Conservation (phyloP, 1,140 invertebrate genomes). For the Melipona quadrifasciata region DNA sequence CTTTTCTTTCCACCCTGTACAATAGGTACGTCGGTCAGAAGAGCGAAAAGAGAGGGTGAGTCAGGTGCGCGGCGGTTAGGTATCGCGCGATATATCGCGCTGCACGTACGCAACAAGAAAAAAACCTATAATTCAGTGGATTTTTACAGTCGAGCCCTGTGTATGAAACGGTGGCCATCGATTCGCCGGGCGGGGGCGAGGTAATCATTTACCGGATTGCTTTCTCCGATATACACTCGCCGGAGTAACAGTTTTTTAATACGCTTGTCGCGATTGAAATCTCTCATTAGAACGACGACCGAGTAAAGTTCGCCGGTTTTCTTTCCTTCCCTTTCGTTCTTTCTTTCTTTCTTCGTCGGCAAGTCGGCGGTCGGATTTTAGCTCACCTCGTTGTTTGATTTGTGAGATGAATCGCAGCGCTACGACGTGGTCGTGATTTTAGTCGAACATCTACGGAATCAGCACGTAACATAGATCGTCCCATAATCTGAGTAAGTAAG, state of each 20-base stretch:
- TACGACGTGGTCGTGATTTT: no score
- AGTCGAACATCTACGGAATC: no score
- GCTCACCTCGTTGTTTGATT: background rate
- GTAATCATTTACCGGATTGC: slow-evolving; percentile 47
- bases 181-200: slow-evolving; percentile 33
- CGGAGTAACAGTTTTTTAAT: slow-evolving; percentile 28
- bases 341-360: background rate
- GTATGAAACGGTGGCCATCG: slow-evolving; percentile 49
- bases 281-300: slow-evolving; percentile 29
- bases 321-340: background rate
- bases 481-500: no score
- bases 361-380: background rate
- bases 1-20: no score
- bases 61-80: slow-evolving; percentile 3
- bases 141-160: slow-evolving; percentile 52
- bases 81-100: slow-evolving; percentile 32
- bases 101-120: background rate
- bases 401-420: background rate
- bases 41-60: background rate
- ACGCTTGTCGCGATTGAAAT: slow-evolving; percentile 44
- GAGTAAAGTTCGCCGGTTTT: slow-evolving; percentile 27
- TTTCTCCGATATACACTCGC: background rate
- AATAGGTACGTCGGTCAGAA: no score
- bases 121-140: slow-evolving; percentile 56
- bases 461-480: no score